Conservation (phyloP, 2,113 vertebrate species). For the Salvelinus namaycush region DNA sequence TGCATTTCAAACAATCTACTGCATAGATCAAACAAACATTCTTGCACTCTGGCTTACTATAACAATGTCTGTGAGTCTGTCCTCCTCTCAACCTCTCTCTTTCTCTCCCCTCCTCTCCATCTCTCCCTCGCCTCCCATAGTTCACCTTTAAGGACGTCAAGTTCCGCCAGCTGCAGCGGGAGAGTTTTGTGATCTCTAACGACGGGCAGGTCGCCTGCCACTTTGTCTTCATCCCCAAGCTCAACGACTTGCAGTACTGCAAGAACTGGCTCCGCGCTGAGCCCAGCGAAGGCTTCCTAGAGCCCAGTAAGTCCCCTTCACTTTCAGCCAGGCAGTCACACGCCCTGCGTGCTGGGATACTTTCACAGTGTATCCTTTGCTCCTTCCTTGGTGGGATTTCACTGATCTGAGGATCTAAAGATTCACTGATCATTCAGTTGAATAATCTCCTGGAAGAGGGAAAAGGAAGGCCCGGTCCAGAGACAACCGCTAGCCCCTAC, state of each 20-base stretch:
- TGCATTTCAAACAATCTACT: not conserved
- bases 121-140: slow-evolving; percentile 58
- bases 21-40: no score
- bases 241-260: slow-evolving; percentile 89
- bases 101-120: no score
- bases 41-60: no score
- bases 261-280: slow-evolving; percentile 95
- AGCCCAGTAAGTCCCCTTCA: slow-evolving; percentile 82
- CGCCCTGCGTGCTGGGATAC: not conserved
- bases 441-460: not conserved
- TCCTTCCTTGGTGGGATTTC: not conserved
- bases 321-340: not conserved
- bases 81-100: slow-evolving; percentile 28
- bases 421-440: not conserved
- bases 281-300: slow-evolving; percentile 90
- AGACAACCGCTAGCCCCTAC: no score
- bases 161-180: slow-evolving; percentile 91
- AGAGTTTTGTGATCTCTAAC: slow-evolving; percentile 91
- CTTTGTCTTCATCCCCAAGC: slow-evolving; percentile 96
- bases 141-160: slow-evolving; percentile 91
- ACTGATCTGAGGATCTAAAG: not conserved
- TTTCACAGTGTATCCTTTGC: not conserved
- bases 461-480: not conserved
- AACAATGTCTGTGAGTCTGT: not conserved
- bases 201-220: slow-evolving; percentile 95